Base-by-base conservation (phyloP, 2,113 vertebrate genomes). In the Bubalus kerabau region DNA sequence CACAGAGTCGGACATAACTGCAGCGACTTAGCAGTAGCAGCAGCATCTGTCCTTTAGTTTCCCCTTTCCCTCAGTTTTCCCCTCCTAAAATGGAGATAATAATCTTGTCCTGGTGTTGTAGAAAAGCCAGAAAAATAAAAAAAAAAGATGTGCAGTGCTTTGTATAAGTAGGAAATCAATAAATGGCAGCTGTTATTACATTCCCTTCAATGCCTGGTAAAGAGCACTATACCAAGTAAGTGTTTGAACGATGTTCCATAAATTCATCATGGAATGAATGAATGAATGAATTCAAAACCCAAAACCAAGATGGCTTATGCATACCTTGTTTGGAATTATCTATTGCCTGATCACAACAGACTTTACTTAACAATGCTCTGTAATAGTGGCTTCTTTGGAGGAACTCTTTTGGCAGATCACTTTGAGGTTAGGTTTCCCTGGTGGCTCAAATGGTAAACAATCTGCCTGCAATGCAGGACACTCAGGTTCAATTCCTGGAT, bases 261-360 rank as follows among this genome's bases (percentile, higher is more conserved):
- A 83, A 54, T 54, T 83, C 11, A 83, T 90, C 74, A 2, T 50
- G 56, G 50, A 96, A 83, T 60, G 36, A 96, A 71, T n/a, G 40
- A 95, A 92, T 59, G n/a, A 94, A 89, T 76, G 12, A 92, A 76
- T 59, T 85, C 67, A 97, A 88, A 95, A 82, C 52, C 59, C 17
- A 0, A 87, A 87, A 81, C 10, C 30, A 13, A 52, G 32, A n/a
- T 83, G 52, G 14, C 21, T 46, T 87, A 7, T 52, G 36, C n/a
- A 3, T 80, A 86, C 76, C 9, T 91, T 26, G 13, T 57, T 87
- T 94, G 26, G 56, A 81, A 88, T 90, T 78, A 85, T 48, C 54
- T 81, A 82, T 32, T 24, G n/a, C 36, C 89, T 85, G 43, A 64
- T 82, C 78, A 81, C 62, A 88, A 54, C 43, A 93, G 52, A 81